Base-by-base conservation (phyloP, 2,113 vertebrate species). In the Lophura nycthemera region DNA sequence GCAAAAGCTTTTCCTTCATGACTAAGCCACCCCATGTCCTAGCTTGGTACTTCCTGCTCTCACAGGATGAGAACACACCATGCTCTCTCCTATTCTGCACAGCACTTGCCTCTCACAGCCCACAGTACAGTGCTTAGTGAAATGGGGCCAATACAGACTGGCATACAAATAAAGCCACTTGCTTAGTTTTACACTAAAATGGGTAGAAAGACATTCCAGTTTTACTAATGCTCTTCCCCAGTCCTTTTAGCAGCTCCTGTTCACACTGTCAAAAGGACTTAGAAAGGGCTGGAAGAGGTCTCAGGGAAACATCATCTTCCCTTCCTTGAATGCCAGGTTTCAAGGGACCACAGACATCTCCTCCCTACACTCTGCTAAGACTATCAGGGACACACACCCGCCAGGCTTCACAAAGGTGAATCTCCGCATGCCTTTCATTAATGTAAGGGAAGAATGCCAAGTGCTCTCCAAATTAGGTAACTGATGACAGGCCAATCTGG, bases 341-440 rank as follows among this genome's bases (percentile, higher is more conserved):
- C 43, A 70, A 40, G 66, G 13, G 36, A 8, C 67, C 42, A 43
- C 1, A 0, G 32, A 76, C 0, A 1, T 25, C 34, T 75, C 59
- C 19, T 42, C 16, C 9, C 42, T 71, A 36, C 61, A 25, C 56
- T 78, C 50, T 34, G 50, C 34, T 50, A 56, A 50, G 60, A 29
- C 38, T 67, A 43, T 42, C 7, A 18, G 69, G 43, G 54, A 59
- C 25, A 34, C 0, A 38, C 34, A 61, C 13, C 13, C 9, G 0
- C 13, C 20, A 61, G 74, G 38, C 32, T 81, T 45, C 40, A 42
- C 1, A 8, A 40, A 80, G 66, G 61, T 65, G 63, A 92, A 96
- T 92, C 92, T 94, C 83, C 52, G 83, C 7, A 0, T 6, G 15
- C 20, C 47, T 60, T 77, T 88, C 60, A 38, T 2, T 61, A 32